These are phyloP conservation scores for Erebia aethiops DNA, from an alignment of 2,888 invertebrate genomes.

Conservation along the genomic window DNA sequence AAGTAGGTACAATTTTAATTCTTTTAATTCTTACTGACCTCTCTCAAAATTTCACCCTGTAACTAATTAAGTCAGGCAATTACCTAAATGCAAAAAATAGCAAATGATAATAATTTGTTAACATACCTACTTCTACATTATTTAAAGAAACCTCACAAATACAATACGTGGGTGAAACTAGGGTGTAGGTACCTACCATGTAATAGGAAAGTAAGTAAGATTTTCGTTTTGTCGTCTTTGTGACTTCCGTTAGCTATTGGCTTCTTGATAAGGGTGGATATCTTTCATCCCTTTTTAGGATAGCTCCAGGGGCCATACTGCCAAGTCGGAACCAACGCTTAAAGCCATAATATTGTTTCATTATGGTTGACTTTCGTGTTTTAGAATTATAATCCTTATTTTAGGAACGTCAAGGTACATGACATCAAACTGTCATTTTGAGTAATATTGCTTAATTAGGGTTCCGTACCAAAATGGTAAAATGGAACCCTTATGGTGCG, in stretches of 20 bases:
- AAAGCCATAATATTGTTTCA: too few relatives aligned
- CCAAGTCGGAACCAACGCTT: too few relatives aligned
- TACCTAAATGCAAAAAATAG: background rate
- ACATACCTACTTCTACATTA: conserved; percentile 13
- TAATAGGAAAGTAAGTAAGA: conserved; percentile 63
- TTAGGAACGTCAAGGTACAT: too few relatives aligned
- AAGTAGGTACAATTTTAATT: too few relatives aligned
- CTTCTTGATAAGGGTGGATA: conserved; percentile 53
- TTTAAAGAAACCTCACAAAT: conserved; percentile 53
- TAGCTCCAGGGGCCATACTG: background rate
- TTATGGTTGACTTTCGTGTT: too few relatives aligned
- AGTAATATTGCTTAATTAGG: too few relatives aligned
- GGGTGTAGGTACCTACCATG: conserved; percentile 32
- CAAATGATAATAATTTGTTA: background rate
- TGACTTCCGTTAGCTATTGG: conserved; percentile 65
- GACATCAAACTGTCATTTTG: too few relatives aligned
- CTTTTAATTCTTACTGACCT: background rate
- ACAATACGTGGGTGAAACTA: conserved; percentile 50
- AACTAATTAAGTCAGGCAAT: background rate
- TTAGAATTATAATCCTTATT: too few relatives aligned
- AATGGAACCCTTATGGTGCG: too few relatives aligned
- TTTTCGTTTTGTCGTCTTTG: conserved; percentile 67
- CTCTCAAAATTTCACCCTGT: background rate
- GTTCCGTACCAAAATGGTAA: too few relatives aligned
- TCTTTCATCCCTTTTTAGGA: conserved; percentile 23